Conservation (phyloP, 2,113 vertebrate species). For the Phalacrocorax brasilianus region DNA sequence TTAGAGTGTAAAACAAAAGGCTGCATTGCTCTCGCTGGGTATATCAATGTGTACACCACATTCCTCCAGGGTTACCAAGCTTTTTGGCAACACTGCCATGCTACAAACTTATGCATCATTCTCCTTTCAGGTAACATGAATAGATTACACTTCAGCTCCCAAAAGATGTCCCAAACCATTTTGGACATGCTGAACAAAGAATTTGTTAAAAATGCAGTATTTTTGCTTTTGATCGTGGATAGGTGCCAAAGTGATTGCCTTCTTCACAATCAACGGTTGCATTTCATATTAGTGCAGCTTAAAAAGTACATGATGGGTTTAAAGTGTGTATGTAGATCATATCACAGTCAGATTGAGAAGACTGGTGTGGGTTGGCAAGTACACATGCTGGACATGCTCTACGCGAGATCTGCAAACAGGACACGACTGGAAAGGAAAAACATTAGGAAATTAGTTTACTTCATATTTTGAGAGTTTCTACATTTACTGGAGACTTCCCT, state of each 20-base stretch:
- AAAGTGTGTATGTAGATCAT: constrained; percentile 32
- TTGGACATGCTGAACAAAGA: background rate
- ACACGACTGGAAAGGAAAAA: constrained; percentile 78
- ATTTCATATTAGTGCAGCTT: constrained; percentile 64
- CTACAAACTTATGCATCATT: background rate
- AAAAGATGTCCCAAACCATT: constrained; percentile 6
- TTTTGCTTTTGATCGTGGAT: constrained; percentile 10
- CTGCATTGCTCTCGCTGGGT: constrained; percentile 24
- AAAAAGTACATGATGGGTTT: constrained; percentile 25
- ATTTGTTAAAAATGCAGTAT: background rate
- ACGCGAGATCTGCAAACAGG: constrained; percentile 92
- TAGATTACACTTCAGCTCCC: constrained; percentile 3
- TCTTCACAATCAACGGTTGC: constrained; percentile 55
- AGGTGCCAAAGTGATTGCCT: constrained; percentile 33
- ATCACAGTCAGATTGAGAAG: constrained; percentile 89
- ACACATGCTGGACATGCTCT: constrained; percentile 94
- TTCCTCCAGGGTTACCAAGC: constrained; percentile 46
- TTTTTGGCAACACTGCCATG: constrained; percentile 6
- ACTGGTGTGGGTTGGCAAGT: constrained; percentile 95
- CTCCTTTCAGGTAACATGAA: background rate
- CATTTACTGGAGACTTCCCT: background rate
- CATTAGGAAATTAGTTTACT: background rate
- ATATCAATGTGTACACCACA: background rate
- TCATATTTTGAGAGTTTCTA: background rate
- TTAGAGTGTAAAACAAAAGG: constrained; percentile 33